A percentile compares a stretch with the other conserved stretches of the same genome.
phyloP scores from a whole-genome alignment of 2,888 invertebrate genomes.

The Drosophila fulvimacula region DNA sequence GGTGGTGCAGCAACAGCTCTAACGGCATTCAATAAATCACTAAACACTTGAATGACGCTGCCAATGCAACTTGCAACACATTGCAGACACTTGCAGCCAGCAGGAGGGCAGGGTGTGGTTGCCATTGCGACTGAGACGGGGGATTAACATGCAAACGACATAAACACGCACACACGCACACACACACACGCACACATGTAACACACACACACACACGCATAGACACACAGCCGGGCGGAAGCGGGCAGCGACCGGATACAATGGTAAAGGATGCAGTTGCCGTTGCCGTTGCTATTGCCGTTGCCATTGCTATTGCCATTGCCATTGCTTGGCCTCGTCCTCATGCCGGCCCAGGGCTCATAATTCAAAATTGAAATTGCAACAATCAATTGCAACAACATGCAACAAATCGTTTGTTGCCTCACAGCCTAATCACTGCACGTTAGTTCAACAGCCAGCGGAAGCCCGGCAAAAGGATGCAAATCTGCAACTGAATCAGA shows the following conservation, averaged over 20 bases:
- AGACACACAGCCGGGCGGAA: constrained; percentile 42
- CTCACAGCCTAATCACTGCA: constrained; percentile 75
- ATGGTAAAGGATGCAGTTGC: constrained; percentile 57
- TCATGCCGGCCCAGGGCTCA: constrained; percentile 49
- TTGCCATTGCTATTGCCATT: constrained; percentile 20
- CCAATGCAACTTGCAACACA: constrained; percentile 80
- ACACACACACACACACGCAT: too few species aligned
- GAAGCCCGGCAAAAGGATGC: constrained; percentile 63
- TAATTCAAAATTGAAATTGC: constrained; percentile 84
- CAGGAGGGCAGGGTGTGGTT: constrained; percentile 3
- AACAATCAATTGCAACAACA: constrained; percentile 83
- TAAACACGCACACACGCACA: constrained; percentile 18
- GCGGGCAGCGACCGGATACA: constrained; percentile 57
- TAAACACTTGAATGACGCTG: constrained; percentile 79
- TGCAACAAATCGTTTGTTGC: constrained; percentile 78
- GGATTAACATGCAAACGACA: constrained; percentile 56
- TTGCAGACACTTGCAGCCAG: constrained; percentile 51
- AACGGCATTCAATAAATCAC: constrained; percentile 83
- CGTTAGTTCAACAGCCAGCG: constrained; percentile 57
- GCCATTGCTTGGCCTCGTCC: constrained; percentile 43
- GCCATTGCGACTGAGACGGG: constrained; percentile 31
- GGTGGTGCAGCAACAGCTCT: constrained; percentile 46
- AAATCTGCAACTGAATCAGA: constrained; percentile 33
- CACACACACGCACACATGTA: not conserved
- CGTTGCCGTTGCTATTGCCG: constrained; percentile 16